phyloP scores from a whole-genome alignment of 2,888 invertebrate species.

The Drosophila longiperda region DNA sequence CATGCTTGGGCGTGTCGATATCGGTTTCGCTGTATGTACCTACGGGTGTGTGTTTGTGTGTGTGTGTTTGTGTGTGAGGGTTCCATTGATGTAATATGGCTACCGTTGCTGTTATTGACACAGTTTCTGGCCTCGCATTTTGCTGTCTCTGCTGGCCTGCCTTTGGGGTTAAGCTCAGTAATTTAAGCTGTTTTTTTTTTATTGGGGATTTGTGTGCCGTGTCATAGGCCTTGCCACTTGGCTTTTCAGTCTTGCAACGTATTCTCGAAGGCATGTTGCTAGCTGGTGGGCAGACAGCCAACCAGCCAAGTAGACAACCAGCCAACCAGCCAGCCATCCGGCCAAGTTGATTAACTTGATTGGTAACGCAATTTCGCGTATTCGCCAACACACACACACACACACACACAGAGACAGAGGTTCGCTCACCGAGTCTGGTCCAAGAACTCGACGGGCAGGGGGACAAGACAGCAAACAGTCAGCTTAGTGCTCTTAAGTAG shows the following conservation, averaged over 20 bases:
- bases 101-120: slow-evolving; percentile 73
- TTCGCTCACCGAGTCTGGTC: slow-evolving; percentile 16
- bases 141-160: slow-evolving; percentile 19
- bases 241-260: slow-evolving; percentile 43
- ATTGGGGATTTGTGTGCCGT: slow-evolving; percentile 47
- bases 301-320: slow-evolving; percentile 25
- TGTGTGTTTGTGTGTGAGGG: slow-evolving; percentile 25
- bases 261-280: slow-evolving; percentile 67
- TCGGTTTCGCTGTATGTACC: slow-evolving; percentile 2
- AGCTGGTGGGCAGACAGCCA: slow-evolving; percentile 68
- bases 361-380: slow-evolving; percentile 76
- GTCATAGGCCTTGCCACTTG: slow-evolving; percentile 60
- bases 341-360: slow-evolving; percentile 81
- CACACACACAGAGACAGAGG: slow-evolving; percentile 18
- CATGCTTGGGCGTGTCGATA: slow-evolving; percentile 44
- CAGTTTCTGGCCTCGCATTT: slow-evolving; percentile 69
- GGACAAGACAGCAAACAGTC: slow-evolving; percentile 32
- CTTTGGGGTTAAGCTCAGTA: slow-evolving; percentile 50
- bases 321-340: slow-evolving; percentile 63
- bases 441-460: slow-evolving; percentile 53
- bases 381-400: slow-evolving; percentile 69
- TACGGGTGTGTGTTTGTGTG: slow-evolving; percentile 3
- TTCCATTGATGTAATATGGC: slow-evolving; percentile 64
- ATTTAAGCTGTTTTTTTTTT: slow-evolving; percentile 31
- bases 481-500: slow-evolving; percentile 71